Evolutionary conservation across 2,888 invertebrate species (phyloP).

Genomic region (Xestia xanthographa): DNA sequence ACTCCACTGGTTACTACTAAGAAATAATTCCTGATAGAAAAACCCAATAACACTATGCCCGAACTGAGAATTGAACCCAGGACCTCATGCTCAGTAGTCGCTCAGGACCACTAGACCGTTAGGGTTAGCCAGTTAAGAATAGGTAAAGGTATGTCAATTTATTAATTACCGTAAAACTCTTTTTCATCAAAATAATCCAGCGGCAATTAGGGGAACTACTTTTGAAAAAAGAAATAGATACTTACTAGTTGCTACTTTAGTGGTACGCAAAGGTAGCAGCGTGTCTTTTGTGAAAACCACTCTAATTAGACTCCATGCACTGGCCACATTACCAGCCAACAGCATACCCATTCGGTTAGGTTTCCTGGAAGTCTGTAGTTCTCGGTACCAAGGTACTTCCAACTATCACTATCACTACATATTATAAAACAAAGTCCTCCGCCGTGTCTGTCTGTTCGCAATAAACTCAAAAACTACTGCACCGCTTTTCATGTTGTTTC

Average conservation of each 20-base stretch:
- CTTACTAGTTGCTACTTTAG: background rate
- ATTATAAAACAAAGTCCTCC: too few relatives aligned
- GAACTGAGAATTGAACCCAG: background rate
- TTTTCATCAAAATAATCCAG: background rate
- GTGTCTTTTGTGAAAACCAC: background rate
- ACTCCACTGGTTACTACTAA: too few relatives aligned
- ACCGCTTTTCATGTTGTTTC: too few relatives aligned
- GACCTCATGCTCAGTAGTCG: background rate
- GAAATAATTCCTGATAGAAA: background rate
- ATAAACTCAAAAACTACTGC: too few relatives aligned
- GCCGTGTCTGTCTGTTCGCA: too few relatives aligned
- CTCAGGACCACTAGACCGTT: background rate
- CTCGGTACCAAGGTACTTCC: background rate
- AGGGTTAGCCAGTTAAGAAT: background rate
- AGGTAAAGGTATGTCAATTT: background rate
- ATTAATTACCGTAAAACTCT: background rate
- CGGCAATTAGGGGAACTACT: background rate
- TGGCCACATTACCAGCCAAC: background rate
- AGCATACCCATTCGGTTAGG: background rate
- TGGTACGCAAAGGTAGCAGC: background rate
- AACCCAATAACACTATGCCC: background rate
- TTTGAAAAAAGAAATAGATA: background rate
- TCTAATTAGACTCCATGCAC: background rate
- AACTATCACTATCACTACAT: too few relatives aligned
- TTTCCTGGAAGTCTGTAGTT: background rate